These are phyloP conservation scores for Rutilus rutilus DNA, from an alignment of 2,113 vertebrate species.

Conservation along the genomic window DNA sequence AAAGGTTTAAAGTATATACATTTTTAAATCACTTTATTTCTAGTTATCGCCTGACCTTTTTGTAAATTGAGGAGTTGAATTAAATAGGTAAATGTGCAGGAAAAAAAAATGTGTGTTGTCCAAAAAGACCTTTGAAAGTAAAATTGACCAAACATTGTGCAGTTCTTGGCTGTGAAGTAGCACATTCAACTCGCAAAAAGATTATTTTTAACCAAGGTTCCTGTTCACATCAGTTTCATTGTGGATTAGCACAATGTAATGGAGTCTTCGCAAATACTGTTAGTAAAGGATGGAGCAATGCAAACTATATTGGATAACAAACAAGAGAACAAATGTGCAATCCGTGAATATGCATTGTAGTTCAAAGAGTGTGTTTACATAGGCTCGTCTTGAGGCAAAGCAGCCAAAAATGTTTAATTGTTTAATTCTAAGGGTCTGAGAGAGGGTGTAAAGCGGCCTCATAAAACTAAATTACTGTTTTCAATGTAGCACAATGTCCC, in stretches of 20 bases:
- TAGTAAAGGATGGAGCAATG: neutral
- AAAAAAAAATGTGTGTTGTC: neutral
- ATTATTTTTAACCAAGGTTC: conserved; percentile 10
- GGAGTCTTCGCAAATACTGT: neutral
- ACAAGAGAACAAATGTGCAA: neutral
- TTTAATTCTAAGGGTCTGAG: neutral
- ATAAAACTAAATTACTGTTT: conserved; percentile 14
- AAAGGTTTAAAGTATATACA: neutral
- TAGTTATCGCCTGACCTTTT: neutral
- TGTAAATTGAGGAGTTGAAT: neutral
- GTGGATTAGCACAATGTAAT: neutral
- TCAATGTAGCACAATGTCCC: conserved; percentile 4
- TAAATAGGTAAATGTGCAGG: neutral
- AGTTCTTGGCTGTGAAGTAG: neutral
- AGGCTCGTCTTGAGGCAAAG: neutral
- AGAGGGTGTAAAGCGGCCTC: neutral
- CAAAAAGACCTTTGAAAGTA: neutral
- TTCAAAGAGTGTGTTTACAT: neutral
- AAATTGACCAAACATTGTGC: neutral
- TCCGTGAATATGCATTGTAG: neutral
- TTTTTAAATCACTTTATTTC: neutral
- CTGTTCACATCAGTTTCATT: neutral
- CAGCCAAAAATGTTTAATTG: neutral
- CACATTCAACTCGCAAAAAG: neutral
- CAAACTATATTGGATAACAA: neutral